These are phyloP conservation scores for Stenurella melanura DNA, from an alignment of 2,888 invertebrate genomes.

Conservation along the genomic window DNA sequence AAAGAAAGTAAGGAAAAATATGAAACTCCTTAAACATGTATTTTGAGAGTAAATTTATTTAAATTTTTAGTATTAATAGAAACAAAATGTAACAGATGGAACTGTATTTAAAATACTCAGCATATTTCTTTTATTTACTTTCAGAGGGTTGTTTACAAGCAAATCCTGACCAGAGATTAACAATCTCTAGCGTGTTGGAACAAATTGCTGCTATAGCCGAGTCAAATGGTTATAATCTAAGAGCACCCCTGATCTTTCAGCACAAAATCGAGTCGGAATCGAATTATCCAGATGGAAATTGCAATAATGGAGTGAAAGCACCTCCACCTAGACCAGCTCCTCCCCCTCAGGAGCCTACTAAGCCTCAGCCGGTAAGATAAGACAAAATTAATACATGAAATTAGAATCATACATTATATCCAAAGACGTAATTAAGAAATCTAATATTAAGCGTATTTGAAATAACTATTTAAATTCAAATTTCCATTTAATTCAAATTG, in stretches of 20 bases:
- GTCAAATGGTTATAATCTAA: conserved; percentile 87
- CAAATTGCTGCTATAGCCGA: conserved; percentile 92
- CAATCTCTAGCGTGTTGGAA: conserved; percentile 87
- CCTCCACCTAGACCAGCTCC: conserved; percentile 65
- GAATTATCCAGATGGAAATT: conserved; percentile 60
- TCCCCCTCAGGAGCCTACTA: conserved; percentile 61
- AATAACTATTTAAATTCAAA: too few species aligned
- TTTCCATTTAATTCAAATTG: too few species aligned
- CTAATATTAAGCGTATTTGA: too few species aligned
- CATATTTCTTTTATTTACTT: conserved; percentile 42
- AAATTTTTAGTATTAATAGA: too few species aligned
- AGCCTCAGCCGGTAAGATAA: conserved; percentile 49
- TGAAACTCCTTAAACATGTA: too few species aligned
- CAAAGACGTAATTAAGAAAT: too few species aligned
- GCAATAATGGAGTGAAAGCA: conserved; percentile 61
- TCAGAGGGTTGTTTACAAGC: conserved; percentile 86
- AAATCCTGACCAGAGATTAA: conserved; percentile 88
- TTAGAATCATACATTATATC: neutral
- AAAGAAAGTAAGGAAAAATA: too few species aligned
- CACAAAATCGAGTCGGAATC: conserved; percentile 69
- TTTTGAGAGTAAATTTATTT: too few species aligned
- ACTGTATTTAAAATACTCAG: neutral
- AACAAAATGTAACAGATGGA: too few species aligned
- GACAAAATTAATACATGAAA: neutral
- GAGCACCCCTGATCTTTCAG: conserved; percentile 79